Evolutionary conservation across 2,888 invertebrate species (phyloP).

Genomic region (Bombylius discolor): DNA sequence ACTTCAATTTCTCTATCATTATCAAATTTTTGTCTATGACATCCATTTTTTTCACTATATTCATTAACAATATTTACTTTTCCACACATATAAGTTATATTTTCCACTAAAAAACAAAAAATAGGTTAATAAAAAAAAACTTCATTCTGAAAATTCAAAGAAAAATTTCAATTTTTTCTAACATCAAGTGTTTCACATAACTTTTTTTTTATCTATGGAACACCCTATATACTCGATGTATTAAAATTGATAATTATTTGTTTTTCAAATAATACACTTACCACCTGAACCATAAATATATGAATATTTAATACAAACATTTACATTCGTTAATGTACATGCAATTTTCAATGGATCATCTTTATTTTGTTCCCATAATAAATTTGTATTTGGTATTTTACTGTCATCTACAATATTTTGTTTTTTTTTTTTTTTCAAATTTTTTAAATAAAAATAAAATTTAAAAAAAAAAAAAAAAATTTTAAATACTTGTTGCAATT

Average conservation of each 20-base stretch:
- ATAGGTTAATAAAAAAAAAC: background rate
- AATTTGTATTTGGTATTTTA: constrained; percentile 46
- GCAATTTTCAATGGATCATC: constrained; percentile 35
- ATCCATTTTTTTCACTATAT: constrained; percentile 42
- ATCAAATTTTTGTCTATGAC: constrained; percentile 41
- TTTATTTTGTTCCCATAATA: constrained; percentile 45
- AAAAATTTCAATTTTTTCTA: no score
- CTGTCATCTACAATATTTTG: constrained; percentile 41
- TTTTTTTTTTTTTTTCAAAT: no score
- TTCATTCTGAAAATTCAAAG: background rate
- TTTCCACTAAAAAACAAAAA: constrained; percentile 41
- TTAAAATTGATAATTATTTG: no score
- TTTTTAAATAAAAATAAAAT: background rate
- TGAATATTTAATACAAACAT: constrained; percentile 51
- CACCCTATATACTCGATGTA: no score
- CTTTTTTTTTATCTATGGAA: no score
- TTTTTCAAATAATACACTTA: constrained; percentile 27
- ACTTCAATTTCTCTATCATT: constrained; percentile 39
- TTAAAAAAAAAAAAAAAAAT: background rate
- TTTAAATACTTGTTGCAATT: constrained; percentile 45
- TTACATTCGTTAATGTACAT: constrained; percentile 45
- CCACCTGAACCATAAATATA: constrained; percentile 48
- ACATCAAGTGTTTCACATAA: no score
- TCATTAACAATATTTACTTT: constrained; percentile 42
- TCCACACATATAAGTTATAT: constrained; percentile 57